These are phyloP conservation scores for Trigoniulus corallinus DNA, from an alignment of 1,140 invertebrate genomes.

Conservation along the genomic window DNA sequence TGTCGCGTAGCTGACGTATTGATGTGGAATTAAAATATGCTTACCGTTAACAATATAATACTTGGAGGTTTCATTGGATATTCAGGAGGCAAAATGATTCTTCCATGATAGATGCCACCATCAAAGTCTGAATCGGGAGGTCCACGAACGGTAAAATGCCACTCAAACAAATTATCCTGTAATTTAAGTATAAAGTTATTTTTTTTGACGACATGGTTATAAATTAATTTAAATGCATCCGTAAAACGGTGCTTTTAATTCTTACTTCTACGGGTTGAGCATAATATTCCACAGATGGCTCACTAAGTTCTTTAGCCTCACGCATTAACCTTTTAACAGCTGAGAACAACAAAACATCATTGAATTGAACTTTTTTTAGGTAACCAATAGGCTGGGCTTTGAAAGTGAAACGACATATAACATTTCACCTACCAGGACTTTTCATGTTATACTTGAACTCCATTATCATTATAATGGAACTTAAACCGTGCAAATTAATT, in stretches of 20 bases:
- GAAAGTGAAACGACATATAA: not conserved
- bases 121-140: slow-evolving; percentile 75
- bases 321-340: slow-evolving; percentile 87
- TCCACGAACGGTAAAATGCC: slow-evolving; percentile 91
- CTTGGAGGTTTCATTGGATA: slow-evolving; percentile 97
- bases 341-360: slow-evolving; percentile 20
- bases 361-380: not conserved
- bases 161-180: slow-evolving; percentile 86
- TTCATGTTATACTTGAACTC: not conserved
- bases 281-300: slow-evolving; percentile 76
- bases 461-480: slow-evolving; percentile 1
- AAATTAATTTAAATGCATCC: too few species aligned
- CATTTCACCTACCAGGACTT: slow-evolving; percentile 2
- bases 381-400: not conserved
- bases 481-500: too few species aligned
- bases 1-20: too few species aligned
- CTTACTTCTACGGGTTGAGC: slow-evolving; percentile 65
- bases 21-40: too few species aligned
- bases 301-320: slow-evolving; percentile 69
- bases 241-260: too few species aligned
- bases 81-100: slow-evolving; percentile 75
- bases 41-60: slow-evolving; percentile 80
- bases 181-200: slow-evolving; percentile 1
- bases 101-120: slow-evolving; percentile 75
- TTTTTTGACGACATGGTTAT: too few species aligned